Evolutionary conservation across 2,888 invertebrate genomes (phyloP).

Genomic region (Caenorhabditis zanzibari): DNA sequence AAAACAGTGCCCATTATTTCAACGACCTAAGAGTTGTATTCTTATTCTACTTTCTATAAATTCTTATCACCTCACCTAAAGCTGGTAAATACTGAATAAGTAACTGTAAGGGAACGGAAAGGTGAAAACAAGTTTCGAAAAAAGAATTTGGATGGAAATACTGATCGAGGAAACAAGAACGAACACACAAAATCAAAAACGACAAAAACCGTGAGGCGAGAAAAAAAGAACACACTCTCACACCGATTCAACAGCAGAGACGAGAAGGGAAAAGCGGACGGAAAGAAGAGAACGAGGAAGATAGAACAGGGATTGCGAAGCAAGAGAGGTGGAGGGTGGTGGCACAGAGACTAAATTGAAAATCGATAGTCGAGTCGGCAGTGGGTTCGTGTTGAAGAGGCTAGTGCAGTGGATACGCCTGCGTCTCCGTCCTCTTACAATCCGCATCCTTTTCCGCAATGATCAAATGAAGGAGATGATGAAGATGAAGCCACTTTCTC

Average conservation of each 20-base stretch:
- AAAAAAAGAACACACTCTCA: conserved; percentile 33
- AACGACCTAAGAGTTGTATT: no score
- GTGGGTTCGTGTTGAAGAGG: conserved; percentile 41
- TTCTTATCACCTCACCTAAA: no score
- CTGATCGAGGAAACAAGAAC: conserved; percentile 15
- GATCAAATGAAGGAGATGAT: conserved; percentile 36
- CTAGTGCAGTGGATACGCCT: conserved; percentile 40
- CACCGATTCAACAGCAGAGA: conserved; percentile 30
- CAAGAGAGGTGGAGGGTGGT: conserved; percentile 41
- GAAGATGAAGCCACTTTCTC: conserved; percentile 59
- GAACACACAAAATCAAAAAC: conserved; percentile 21
- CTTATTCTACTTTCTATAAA: no score
- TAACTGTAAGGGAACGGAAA: no score
- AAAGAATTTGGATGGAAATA: neutral
- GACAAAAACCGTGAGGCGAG: conserved; percentile 9
- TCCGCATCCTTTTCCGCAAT: conserved; percentile 10
- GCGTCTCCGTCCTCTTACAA: conserved; percentile 38
- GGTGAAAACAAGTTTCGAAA: neutral
- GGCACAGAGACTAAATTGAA: conserved; percentile 63
- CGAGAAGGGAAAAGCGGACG: conserved; percentile 43
- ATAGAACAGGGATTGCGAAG: conserved; percentile 37
- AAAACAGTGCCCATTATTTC: no score
- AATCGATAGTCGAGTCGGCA: conserved; percentile 55
- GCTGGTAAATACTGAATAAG: no score
- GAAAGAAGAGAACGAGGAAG: conserved; percentile 31